These are phyloP conservation scores for Channa argus DNA, from an alignment of 2,113 vertebrate species.

Conservation along the genomic window DNA sequence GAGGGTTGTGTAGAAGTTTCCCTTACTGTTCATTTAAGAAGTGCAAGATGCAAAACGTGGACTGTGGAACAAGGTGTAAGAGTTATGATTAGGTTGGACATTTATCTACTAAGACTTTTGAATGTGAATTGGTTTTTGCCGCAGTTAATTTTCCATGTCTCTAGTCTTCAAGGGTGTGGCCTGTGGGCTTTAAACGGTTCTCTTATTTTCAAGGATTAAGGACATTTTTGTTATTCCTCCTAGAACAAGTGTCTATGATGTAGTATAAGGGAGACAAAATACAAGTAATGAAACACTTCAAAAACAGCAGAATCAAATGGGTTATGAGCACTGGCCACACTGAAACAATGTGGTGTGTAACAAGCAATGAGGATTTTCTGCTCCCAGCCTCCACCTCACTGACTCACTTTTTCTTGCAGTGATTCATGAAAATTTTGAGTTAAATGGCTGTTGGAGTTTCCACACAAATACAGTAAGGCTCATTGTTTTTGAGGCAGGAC, in stretches of 20 bases:
- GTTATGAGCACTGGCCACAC: background rate
- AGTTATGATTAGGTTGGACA: too few species aligned
- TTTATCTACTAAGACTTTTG: background rate
- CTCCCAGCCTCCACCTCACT: constrained; percentile 1
- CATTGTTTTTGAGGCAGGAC: background rate
- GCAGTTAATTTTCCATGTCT: background rate
- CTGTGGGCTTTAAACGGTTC: background rate
- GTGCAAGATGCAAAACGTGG: too few species aligned
- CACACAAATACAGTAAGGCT: background rate
- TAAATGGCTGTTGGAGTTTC: background rate
- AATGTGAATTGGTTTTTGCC: background rate
- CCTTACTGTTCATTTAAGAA: too few species aligned
- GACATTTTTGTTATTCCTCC: background rate
- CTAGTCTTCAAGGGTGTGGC: background rate
- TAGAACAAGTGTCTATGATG: background rate
- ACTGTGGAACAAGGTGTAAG: too few species aligned
- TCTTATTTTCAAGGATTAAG: background rate
- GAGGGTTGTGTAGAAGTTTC: background rate
- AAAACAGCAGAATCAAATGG: too few species aligned
- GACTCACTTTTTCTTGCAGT: constrained; percentile 36
- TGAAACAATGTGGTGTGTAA: background rate
- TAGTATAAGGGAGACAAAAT: background rate
- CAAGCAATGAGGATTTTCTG: background rate
- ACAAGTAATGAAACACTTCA: too few species aligned
- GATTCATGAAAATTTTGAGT: background rate